phyloP scores from a whole-genome alignment of 30 jellyfish, hydroid and myxozoan genomes.

The Cassiopea xamachana region DNA sequence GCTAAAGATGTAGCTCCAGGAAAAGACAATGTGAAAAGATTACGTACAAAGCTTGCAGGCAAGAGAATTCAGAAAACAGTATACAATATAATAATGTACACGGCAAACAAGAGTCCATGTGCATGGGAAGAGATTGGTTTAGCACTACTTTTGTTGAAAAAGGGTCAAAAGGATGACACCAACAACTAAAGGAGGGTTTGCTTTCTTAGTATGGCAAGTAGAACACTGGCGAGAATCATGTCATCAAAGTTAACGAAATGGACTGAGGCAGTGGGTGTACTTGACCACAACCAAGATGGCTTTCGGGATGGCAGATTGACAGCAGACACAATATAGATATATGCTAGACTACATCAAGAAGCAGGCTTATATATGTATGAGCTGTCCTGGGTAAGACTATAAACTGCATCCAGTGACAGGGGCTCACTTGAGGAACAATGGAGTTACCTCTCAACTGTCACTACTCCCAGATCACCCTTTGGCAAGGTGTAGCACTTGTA shows the following conservation, averaged over 20 bases:
- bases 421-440: no score
- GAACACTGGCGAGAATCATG: background rate
- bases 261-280: background rate
- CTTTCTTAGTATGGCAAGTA: background rate
- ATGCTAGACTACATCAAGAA: background rate
- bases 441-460: no score
- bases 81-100: no score
- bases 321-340: background rate
- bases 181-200: constrained; percentile 6
- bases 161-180: constrained; percentile 7
- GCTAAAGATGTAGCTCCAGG: no score
- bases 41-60: no score
- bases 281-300: background rate
- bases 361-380: background rate
- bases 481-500: no score
- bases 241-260: background rate
- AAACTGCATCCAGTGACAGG: no score
- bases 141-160: background rate
- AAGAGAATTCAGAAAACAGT: no score
- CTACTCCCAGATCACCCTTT: no score
- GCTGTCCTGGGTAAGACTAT: background rate
- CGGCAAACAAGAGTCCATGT: no score
- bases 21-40: no score
- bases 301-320: background rate
- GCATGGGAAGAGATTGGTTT: background rate